Evolutionary conservation across 23 tunicate species (phyloP).

Genomic region (Clavelina lepadiformis): DNA sequence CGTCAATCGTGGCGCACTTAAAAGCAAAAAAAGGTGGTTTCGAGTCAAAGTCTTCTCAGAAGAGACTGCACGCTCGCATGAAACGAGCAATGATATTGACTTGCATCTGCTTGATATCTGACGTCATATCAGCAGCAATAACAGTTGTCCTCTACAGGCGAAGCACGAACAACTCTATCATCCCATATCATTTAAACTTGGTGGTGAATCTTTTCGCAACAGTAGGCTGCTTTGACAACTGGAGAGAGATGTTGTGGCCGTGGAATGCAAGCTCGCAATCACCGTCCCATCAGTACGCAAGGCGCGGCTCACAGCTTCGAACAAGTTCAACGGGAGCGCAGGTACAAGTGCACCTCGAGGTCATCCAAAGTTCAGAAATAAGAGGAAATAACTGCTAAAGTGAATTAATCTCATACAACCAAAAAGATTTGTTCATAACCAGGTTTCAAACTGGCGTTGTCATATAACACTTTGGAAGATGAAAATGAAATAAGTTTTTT

Average conservation of each 20-base stretch:
- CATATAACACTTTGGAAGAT: too few species aligned
- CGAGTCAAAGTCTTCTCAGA: background rate
- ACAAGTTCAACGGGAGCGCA: too few species aligned
- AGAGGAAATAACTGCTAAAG: too few species aligned
- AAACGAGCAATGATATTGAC: constrained; percentile 48
- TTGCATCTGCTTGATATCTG: constrained; percentile 27
- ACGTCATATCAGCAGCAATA: constrained; percentile 18
- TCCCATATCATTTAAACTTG: constrained; percentile 21
- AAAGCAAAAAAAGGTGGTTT: background rate
- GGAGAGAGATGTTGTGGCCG: constrained; percentile 45
- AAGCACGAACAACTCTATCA: constrained; percentile 3
- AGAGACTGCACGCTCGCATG: constrained; percentile 13
- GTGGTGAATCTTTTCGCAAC: constrained; percentile 30
- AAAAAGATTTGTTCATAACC: too few species aligned
- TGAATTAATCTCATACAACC: too few species aligned
- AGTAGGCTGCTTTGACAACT: constrained; percentile 54
- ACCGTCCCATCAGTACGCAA: too few species aligned
- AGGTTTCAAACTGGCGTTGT: too few species aligned
- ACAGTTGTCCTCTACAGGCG: background rate
- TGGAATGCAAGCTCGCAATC: constrained; percentile 25
- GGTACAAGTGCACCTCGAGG: too few species aligned
- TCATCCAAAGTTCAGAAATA: too few species aligned
- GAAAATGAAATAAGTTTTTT: too few species aligned
- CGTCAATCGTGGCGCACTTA: constrained; percentile 3
- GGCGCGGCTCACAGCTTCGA: too few species aligned